Evolutionary conservation across 2,113 vertebrate genomes (phyloP).

Genomic region (Lota lota): DNA sequence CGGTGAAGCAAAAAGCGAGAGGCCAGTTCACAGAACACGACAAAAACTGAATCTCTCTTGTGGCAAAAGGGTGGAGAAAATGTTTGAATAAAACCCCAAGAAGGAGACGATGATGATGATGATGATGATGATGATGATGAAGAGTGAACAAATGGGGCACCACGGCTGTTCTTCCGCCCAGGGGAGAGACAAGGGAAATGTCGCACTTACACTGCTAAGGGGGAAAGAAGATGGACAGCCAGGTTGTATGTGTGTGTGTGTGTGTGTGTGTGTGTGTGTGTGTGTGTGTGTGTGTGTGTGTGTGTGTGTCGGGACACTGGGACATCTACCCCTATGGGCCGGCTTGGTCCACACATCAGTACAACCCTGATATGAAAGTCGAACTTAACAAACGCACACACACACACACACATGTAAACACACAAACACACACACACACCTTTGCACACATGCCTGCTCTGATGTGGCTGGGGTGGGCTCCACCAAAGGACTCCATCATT

Average conservation of each 20-base stretch:
- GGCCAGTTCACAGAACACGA: slow-evolving; percentile 45
- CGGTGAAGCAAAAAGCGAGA: neutral
- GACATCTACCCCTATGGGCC: slow-evolving; percentile 25
- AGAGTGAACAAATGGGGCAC: slow-evolving; percentile 40
- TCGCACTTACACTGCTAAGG: slow-evolving; percentile 31
- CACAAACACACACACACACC: slow-evolving; percentile 20
- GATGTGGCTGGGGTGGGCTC: slow-evolving; percentile 22
- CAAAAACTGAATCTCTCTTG: slow-evolving; percentile 45
- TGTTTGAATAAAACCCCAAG: neutral
- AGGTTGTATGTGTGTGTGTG: slow-evolving; percentile 3
- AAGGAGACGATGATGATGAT: slow-evolving; percentile 9
- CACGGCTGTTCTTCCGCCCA: slow-evolving; percentile 48
- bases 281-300: slow-evolving; percentile 7
- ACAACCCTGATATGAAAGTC: no score
- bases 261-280: slow-evolving; percentile 9
- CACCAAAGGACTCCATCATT: slow-evolving; percentile 34
- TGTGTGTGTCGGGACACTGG: slow-evolving; percentile 25
- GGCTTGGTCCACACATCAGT: slow-evolving; percentile 19
- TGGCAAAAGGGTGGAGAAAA: slow-evolving; percentile 27
- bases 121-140: slow-evolving; percentile 34
- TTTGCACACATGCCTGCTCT: slow-evolving; percentile 17
- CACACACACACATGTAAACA: no score
- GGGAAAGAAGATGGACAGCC: slow-evolving; percentile 34
- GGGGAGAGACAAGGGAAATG: slow-evolving; percentile 47
- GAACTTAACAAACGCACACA: neutral